phyloP scores from a whole-genome alignment of 2,797 vertebrate species.

The Enteromius radiatus region DNA sequence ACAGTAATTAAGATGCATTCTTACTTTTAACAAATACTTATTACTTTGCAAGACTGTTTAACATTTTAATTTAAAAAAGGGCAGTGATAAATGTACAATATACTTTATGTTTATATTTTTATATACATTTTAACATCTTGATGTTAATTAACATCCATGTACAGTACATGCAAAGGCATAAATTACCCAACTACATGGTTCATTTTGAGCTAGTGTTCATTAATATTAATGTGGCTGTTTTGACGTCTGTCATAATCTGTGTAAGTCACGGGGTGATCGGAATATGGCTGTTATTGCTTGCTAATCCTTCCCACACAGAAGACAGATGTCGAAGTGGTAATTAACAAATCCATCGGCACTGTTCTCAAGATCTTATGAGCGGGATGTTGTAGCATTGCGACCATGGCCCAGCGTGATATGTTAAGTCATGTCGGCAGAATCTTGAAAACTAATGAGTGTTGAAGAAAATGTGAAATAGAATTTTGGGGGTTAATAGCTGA shows the following conservation, averaged over 20 bases:
- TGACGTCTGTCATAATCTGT: conserved; percentile 71
- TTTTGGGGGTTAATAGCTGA: conserved; percentile 70
- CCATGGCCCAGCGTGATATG: conserved; percentile 44
- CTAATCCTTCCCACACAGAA: conserved; percentile 67
- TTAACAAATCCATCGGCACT: conserved; percentile 74
- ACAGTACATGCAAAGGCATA: neutral
- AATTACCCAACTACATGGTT: conserved; percentile 46
- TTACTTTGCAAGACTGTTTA: neutral
- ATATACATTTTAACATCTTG: neutral
- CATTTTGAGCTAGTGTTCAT: conserved; percentile 47
- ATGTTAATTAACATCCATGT: neutral
- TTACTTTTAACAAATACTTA: neutral
- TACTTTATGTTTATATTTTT: neutral
- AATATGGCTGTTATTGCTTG: conserved; percentile 60
- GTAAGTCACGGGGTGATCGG: conserved; percentile 61
- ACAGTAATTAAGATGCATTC: neutral
- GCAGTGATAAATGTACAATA: neutral
- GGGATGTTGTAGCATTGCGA: conserved; percentile 22
- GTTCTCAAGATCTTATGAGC: conserved; percentile 58
- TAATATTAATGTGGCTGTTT: conserved; percentile 61
- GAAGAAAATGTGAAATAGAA: conserved; percentile 67
- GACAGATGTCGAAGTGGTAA: conserved; percentile 77
- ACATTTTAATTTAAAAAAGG: neutral
- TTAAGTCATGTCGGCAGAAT: conserved; percentile 47
- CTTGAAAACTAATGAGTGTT: conserved; percentile 54